Evolutionary conservation across 1,140 invertebrate genomes (phyloP), one percentile per base, ranked within the genome.

Genomic region (Cotesia typhae): DNA sequence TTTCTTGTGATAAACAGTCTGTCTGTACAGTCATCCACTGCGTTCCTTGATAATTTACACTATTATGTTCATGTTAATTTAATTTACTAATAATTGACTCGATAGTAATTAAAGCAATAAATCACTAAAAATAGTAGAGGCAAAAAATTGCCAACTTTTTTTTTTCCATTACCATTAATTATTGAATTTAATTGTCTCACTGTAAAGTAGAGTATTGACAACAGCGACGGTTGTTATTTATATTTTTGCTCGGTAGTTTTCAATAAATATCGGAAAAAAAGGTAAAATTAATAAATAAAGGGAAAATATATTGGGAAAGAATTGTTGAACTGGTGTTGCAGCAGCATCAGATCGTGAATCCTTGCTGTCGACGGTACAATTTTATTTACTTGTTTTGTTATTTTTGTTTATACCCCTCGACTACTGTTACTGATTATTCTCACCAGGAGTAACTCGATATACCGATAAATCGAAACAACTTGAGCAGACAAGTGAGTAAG

Each of bases 281-380:
- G 28, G 1, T 47, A 47, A 47, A 9, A 47, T 9, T 47, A 47
- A 59, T 20, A 17, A 59, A 59, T 17, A 59, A 59, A 59, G 57
- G 9, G 14, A 59, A 47, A 10, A 10, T 47, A 59, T 59, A 59
- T 59, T 20, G 57, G 57, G 7, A 59, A 59, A 59, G 14, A 59
- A 59, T 59, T 59, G 57, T 59, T 59, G 57, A 4, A 14, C 57
- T 9, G 20, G 7, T 7, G 57, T 1, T 59, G 57, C 57, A 59
- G 20, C 57, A 59, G 14, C 20, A 9, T 59, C 41, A 47, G 41
- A 10, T 9, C 20, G 57, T 28, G 7, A 59, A 59, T 17, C 17
- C 57, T 28, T 9, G 9, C 57, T 28, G 17, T 35, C 57, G 57
- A 28, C 28, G 20, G 3, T 17, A 59, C 57, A 28, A 59, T 59